A percentile compares a stretch with the other conserved stretches of the same genome.
phyloP scores from a whole-genome alignment of 1,140 invertebrate species.

The Parapsyche elsis region DNA sequence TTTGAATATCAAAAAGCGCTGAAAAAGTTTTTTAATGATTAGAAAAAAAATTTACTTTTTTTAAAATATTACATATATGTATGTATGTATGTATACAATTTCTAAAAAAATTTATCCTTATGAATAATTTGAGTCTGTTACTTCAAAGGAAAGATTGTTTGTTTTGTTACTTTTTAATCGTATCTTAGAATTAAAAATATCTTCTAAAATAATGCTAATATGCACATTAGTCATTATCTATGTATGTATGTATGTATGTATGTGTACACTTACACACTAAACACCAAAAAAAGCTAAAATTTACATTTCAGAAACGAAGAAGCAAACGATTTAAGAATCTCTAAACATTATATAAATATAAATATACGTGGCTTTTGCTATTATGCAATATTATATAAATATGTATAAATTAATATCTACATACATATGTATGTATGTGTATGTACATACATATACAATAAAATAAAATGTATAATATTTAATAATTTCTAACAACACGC shows the following conservation, averaged over 20 bases:
- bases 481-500: background rate
- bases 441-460: background rate
- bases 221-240: too few relatives aligned
- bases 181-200: too few relatives aligned
- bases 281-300: conserved; percentile 30
- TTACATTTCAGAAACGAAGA: conserved; percentile 20
- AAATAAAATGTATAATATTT: background rate
- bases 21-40: background rate
- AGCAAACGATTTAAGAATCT: conserved; percentile 5
- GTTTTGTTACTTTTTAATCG: background rate
- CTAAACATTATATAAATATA: background rate
- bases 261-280: background rate
- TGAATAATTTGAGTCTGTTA: background rate
- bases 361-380: background rate
- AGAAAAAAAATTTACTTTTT: background rate
- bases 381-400: background rate
- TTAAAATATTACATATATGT: too few relatives aligned
- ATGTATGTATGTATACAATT: background rate
- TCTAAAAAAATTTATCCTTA: background rate
- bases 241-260: too few relatives aligned
- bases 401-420: too few relatives aligned
- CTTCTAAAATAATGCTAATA: too few relatives aligned
- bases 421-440: too few relatives aligned
- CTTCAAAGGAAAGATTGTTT: background rate
- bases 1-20: conserved; percentile 6